These are phyloP conservation scores for Mugil cephalus DNA, from an alignment of 2,113 vertebrate species.

Conservation along the genomic window DNA sequence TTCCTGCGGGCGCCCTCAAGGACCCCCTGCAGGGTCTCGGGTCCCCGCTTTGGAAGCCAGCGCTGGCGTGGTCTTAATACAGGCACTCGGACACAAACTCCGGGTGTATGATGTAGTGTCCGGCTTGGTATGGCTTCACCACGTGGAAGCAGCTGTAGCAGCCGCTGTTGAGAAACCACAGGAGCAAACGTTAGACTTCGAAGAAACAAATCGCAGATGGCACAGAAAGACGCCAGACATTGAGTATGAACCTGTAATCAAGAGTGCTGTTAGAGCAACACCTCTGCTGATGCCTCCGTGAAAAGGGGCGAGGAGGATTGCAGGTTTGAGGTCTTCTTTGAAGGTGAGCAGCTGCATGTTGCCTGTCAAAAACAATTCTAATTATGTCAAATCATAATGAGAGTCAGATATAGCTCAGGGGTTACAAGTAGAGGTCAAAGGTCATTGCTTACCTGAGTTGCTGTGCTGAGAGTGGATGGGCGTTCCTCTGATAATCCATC, in stretches of 20 bases:
- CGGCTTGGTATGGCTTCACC: slow-evolving; percentile 79
- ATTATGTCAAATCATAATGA: too few species aligned
- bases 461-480: slow-evolving; percentile 35
- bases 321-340: slow-evolving; percentile 52
- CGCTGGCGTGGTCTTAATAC: slow-evolving; percentile 36
- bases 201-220: neutral
- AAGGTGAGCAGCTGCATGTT: slow-evolving; percentile 30
- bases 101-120: slow-evolving; percentile 83
- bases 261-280: slow-evolving; percentile 50
- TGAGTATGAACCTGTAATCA: slow-evolving; percentile 58
- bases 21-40: neutral
- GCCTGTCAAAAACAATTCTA: slow-evolving; percentile 50
- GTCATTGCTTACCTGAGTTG: slow-evolving; percentile 39
- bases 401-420: neutral
- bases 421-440: slow-evolving; percentile 19
- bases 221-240: neutral
- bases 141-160: slow-evolving; percentile 85
- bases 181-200: slow-evolving; percentile 12
- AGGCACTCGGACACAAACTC: slow-evolving; percentile 82
- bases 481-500: slow-evolving; percentile 34
- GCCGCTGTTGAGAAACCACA: slow-evolving; percentile 67
- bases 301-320: slow-evolving; percentile 21
- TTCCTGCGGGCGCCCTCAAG: neutral
- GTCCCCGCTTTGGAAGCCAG: slow-evolving; percentile 7
- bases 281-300: slow-evolving; percentile 29